Conservation (phyloP, 2,797 vertebrate species). For the Triplophysa bombifrons region DNA sequence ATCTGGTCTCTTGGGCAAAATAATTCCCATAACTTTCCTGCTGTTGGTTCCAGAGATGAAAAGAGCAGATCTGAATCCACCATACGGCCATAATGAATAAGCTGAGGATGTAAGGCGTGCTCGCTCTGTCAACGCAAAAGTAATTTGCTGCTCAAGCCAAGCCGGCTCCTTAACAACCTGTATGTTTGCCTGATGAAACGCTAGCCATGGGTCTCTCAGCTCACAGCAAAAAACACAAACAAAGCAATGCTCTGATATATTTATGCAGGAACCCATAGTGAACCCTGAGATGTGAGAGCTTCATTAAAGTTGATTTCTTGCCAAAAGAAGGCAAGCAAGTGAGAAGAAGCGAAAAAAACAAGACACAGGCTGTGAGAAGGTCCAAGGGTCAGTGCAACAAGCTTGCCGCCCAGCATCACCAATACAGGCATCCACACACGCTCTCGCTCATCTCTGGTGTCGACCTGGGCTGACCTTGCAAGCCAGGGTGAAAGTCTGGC, state of each 20-base stretch:
- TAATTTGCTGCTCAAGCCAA: conserved; percentile 41
- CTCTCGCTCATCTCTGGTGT: conserved; percentile 22
- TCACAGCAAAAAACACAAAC: conserved; percentile 43
- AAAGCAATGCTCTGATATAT: conserved; percentile 30
- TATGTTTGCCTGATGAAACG: conserved; percentile 30
- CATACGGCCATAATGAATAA: conserved; percentile 48
- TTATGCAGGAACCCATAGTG: conserved; percentile 12
- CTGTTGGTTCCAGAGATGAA: conserved; percentile 62
- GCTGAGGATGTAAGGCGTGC: conserved; percentile 38
- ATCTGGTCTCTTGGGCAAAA: conserved; percentile 58
- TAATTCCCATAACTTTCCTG: conserved; percentile 64
- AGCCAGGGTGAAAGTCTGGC: conserved; percentile 56
- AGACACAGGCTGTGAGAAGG: conserved; percentile 34
- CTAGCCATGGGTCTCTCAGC: conserved; percentile 21
- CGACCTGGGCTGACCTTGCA: conserved; percentile 20
- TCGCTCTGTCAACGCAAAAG: conserved; percentile 34
- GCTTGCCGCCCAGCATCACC: conserved; percentile 56
- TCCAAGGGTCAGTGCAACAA: conserved; percentile 54
- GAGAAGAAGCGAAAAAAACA: conserved; percentile 27
- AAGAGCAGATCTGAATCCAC: conserved; percentile 66
- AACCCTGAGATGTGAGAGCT: conserved; percentile 25
- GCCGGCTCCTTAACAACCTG: conserved; percentile 30
- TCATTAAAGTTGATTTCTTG: conserved; percentile 49
- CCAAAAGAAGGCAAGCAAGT: conserved; percentile 26
- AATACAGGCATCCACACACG: conserved; percentile 40